Evolutionary conservation across 64 coral and sea anemone genomes (phyloP).

Genomic region (Pocillopora damicornis): DNA sequence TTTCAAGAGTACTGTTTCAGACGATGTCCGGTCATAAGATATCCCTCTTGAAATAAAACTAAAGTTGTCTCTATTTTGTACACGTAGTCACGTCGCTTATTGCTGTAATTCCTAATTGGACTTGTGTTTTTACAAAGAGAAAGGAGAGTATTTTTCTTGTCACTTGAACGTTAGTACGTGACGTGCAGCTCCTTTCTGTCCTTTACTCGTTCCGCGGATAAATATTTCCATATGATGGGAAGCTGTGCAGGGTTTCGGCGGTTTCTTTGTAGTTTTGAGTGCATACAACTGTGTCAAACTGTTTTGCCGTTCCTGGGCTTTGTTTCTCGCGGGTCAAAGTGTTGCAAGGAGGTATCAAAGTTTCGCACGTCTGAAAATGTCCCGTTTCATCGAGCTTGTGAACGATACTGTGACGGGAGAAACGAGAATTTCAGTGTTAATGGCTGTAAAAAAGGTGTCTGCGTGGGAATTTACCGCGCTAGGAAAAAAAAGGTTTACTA

Average conservation of each 20-base stretch:
- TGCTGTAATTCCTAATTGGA: not conserved
- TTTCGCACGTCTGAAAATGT: slow-evolving; percentile 12
- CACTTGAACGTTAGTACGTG: slow-evolving; percentile 9
- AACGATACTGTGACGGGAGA: not conserved
- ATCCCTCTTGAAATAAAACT: slow-evolving; percentile 30
- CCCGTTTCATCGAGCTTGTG: not conserved
- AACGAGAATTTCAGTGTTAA: not conserved
- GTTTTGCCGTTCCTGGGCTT: not conserved
- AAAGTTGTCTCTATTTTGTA: slow-evolving; percentile 13
- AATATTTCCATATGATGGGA: slow-evolving; percentile 45
- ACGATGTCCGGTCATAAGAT: slow-evolving; percentile 37
- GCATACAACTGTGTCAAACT: not conserved
- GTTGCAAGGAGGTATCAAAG: slow-evolving; percentile 23
- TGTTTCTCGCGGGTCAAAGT: slow-evolving; percentile 42
- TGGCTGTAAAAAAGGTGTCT: not conserved
- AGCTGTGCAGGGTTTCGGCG: not conserved
- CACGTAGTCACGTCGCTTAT: not conserved
- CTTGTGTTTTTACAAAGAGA: not conserved
- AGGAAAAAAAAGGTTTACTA: not conserved
- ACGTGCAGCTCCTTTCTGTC: not conserved
- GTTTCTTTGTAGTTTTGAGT: slow-evolving; percentile 37
- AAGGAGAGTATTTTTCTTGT: not conserved
- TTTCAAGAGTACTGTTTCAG: slow-evolving; percentile 31
- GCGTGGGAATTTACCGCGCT: not conserved
- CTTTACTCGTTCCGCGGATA: not conserved